Base-by-base conservation (phyloP, 2,113 vertebrate species). In the Peromyscus maniculatus region DNA sequence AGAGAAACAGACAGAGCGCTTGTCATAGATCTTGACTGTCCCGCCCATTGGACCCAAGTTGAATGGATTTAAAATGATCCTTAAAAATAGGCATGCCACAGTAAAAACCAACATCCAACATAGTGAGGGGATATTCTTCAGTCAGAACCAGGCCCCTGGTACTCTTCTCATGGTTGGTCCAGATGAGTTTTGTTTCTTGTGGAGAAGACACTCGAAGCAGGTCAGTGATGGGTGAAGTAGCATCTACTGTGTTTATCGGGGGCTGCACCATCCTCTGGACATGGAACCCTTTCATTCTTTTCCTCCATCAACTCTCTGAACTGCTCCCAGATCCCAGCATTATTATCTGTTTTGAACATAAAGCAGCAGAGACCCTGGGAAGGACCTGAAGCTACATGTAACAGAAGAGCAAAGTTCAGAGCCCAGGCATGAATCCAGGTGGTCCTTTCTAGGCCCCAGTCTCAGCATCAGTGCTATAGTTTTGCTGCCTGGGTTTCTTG, bases 101-200 rank as follows among this genome's bases (percentile, higher is more conserved):
- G 0, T 22, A 12, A 52, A 36, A 79, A 8, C 4, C 11, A 31
- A 3, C 19, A 59, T 3, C 7, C 4, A 52, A 2, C 5, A 7
- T 0, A 1, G 55, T 6, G 16, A 16, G 49, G 22, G 43, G 57
- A 22, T 52, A 19, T 33, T 69, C 33, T 55, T 77, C 33, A 11
- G 11, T 43, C 49, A 55, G n/a, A n/a, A n/a, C 11, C 2, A 0
- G 33, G 36, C 16, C 21, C 31, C 43, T 55, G 33, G 19, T 1
- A 11, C 5, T 55, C 57, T 21, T 39, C 3, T 13, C 3, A 19
- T 17, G 1, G 64, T 39, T 57, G 91, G 46, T 69, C 21, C n/a
- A 55, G 39, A 33, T 74, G n/a, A 72, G 7, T 66, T 67, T 64
- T 46, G 9, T 49, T 55, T 43, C 24, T 26, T 17, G 4, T 28